Evolutionary conservation across 1,140 invertebrate species (phyloP), one percentile per base, ranked within the genome.

Genomic region (Diploscapter pachys): DNA sequence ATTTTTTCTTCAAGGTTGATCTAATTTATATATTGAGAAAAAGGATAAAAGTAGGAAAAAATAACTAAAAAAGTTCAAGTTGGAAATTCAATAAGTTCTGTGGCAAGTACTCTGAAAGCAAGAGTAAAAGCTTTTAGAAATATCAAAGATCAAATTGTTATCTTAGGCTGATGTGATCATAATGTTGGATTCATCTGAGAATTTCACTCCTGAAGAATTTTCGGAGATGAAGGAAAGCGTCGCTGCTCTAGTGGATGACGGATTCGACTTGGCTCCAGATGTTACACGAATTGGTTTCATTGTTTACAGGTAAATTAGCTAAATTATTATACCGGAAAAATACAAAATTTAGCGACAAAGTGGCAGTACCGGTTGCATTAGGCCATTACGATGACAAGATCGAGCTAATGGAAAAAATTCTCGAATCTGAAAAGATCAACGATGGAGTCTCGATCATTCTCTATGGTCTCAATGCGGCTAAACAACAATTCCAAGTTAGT

Each of bases 371-470:
- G 56, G 80, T 85, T 6, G 83, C 83, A 3, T 76, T 85, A 9
- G 83, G 83, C 51, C 81, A 85, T 74, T 85, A 85, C 63, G 83
- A 85, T 72, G 83, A 85, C 72, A 84, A 85, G 57, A 79, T 85
- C 63, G 83, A 85, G 73, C 72, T 85, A 52, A 64, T 85, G 4
- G 75, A 73, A 68, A 85, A 85, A 68, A 85, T 81, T 13, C 52
- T 57, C 4, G 76, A 82, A 31, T 61, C 80, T 48, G 78, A 81
- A 71, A 76, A 76, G 64, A 72, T 76, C 31, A 71, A 76, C 56
- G 75, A 76, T 56, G 75, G 75, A 67, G 62, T 66, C 13, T 69
- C 73, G 52, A 65, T 73, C 80, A 81, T 83, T 54, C 69, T 83
- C 5, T 82, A 80, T 55, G 84, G 82, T 49, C 73, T 85, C 8